Base-by-base conservation (phyloP, 1,140 invertebrate genomes). In the Heterodera carotae region DNA sequence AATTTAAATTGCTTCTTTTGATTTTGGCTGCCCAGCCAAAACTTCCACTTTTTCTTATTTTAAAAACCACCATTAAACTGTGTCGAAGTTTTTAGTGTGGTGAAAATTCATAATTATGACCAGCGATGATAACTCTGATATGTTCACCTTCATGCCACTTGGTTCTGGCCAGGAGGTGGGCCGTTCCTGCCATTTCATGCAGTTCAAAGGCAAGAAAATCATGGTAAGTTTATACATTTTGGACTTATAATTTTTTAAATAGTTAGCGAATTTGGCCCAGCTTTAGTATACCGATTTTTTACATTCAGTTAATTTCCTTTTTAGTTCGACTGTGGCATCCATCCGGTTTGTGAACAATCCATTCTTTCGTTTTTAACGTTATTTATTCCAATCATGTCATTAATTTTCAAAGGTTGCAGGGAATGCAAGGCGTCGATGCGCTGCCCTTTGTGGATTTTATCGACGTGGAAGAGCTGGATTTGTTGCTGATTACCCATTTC, bases 81-180 rank as follows among this genome's bases (percentile, higher is more conserved):
- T n/a, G n/a, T n/a, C n/a, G n/a, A n/a, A n/a, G n/a, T n/a, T n/a
- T n/a, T n/a, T n/a, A n/a, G n/a, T n/a, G n/a, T n/a, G n/a, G n/a
- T n/a, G n/a, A n/a, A n/a, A n/a, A n/a, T n/a, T n/a, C n/a, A n/a
- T n/a, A n/a, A n/a, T 10, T 12, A 53, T 53, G 48, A 27, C 60
- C n/a, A 67, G 15, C 25, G 78, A 79, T 43, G 80, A 81, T n/a
- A 84, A 70, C 34, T 81, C 80, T 10, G 80, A 81, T 56, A 64
- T 84, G 29, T 43, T 81, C 43, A 84, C 80, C 15, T 83, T 83
- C 36, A 83, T 84, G 69, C 81, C 81, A 27, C 59, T 83, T 77
- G 97, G 97, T 60, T 95, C 97, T 81, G 97, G 97, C 3, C 97
- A 99, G 90, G 97, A 99, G 92, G 97, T 99, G 29, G 97, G 97